Evolutionary conservation across 2,113 vertebrate genomes (phyloP), one percentile per base, ranked within the genome.

Genomic region (Strix aluco): DNA sequence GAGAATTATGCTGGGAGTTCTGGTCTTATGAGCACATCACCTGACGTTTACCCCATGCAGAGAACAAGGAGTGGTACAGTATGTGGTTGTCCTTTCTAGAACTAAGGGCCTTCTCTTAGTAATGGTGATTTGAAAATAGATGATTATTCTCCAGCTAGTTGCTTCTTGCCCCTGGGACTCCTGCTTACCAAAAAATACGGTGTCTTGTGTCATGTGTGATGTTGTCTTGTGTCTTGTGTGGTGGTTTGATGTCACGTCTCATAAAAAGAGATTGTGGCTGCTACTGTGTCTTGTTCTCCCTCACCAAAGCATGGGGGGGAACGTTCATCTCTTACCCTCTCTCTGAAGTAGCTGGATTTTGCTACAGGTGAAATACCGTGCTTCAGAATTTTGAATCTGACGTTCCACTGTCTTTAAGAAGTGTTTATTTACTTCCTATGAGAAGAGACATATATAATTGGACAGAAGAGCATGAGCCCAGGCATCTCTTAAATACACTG

Each of bases 1-100:
- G 99, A 99, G 94, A 99, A 99, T 91, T 99, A 99, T 5, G 99
- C 99, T 2, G 99, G 99, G 51, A 99, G 99, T 93, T 99, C 99
- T 1, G 99, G 99, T 34, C 98, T 99, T 22, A 99, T 99, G 99
- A 99, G 99, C 94, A 98, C 99, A 0, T 99, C 99, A 15, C 99
- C 99, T 0, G 99, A 99, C 9, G 96, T 99, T 86, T 98, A 98
- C 96, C 99, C 99, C 2, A 97, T 99, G 96, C 99, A 99, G 94
- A 98, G 99, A 23, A 98, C 98, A 3, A 97, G 99, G n/a, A 99
- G 99, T 57, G 99, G 99, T 97, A 99, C 99, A 22, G 99, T 99
- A 98, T 98, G 99, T 98, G 86, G 52, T 75, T 91, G 84, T 89
- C 81, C 84, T 88, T 74, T 65, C 94, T 96, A 78, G 46, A 55